Evolutionary conservation across 2,113 vertebrate genomes (phyloP).

Genomic region (Mus pahari): DNA sequence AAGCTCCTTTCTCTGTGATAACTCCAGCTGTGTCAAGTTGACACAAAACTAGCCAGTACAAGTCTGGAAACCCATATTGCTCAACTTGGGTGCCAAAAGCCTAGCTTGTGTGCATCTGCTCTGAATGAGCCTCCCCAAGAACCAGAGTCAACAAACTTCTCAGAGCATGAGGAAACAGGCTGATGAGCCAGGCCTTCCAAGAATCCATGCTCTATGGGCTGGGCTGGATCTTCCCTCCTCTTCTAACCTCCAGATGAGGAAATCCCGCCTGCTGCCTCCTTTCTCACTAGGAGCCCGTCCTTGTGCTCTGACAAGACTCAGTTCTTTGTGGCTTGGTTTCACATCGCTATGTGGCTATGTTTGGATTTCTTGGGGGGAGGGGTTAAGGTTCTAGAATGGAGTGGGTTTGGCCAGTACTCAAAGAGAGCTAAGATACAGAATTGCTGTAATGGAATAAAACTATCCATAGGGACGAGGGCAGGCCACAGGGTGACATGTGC

Average conservation of each 20-base stretch:
- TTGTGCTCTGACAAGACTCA: neutral
- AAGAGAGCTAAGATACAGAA: neutral
- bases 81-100: neutral
- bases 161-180: neutral
- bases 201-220: constrained; percentile 21
- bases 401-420: neutral
- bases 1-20: too few relatives aligned
- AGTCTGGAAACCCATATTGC: neutral
- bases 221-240: neutral
- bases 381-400: neutral
- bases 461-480: too few relatives aligned
- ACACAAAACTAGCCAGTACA: too few relatives aligned
- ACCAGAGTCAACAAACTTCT: neutral
- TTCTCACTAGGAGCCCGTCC: neutral
- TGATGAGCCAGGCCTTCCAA: constrained; percentile 34
- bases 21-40: too few relatives aligned
- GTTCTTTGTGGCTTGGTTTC: neutral
- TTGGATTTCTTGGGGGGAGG: neutral
- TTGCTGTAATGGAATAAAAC: too few relatives aligned
- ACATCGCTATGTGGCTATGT: neutral
- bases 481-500: neutral
- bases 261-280: neutral
- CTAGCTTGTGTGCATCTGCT: neutral
- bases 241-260: constrained; percentile 32
- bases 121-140: neutral